phyloP scores from a whole-genome alignment of 1,140 invertebrate species.

The Trichonephila clavipes region DNA sequence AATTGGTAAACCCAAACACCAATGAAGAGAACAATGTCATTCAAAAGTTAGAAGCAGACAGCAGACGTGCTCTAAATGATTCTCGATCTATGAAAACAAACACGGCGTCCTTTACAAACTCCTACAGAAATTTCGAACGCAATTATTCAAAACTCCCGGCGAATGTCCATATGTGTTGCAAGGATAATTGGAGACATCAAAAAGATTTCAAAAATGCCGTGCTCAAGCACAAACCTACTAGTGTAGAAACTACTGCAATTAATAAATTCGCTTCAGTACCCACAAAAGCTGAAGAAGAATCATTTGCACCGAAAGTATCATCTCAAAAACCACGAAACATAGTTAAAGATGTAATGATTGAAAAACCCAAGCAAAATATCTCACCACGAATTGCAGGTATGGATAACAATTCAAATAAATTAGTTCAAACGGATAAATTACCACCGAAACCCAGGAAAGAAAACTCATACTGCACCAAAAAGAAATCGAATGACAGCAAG shows the following conservation, averaged over 20 bases:
- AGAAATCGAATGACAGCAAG: slow-evolving; percentile 55
- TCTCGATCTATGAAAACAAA: slow-evolving; percentile 5
- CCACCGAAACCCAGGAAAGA: slow-evolving; percentile 45
- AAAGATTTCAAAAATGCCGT: slow-evolving; percentile 38
- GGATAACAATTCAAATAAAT: slow-evolving; percentile 62
- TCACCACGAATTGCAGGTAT: background rate
- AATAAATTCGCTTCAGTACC: slow-evolving; percentile 12
- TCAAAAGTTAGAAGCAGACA: slow-evolving; percentile 23
- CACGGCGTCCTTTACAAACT: slow-evolving; percentile 8
- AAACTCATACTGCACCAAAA: slow-evolving; percentile 10
- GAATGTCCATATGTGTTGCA: slow-evolving; percentile 71
- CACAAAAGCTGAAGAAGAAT: background rate
- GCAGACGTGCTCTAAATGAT: background rate
- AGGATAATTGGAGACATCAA: slow-evolving; percentile 69
- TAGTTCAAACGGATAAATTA: slow-evolving; percentile 46
- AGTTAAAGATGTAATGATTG: slow-evolving; percentile 13
- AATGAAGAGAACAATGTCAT: slow-evolving; percentile 39
- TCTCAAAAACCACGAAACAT: slow-evolving; percentile 42
- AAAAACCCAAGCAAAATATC: slow-evolving; percentile 52
- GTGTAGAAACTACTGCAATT: background rate
- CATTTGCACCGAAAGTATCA: background rate
- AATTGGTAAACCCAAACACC: slow-evolving; percentile 63
- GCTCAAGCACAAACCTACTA: slow-evolving; percentile 32
- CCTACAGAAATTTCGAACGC: slow-evolving; percentile 63
- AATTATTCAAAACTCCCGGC: slow-evolving; percentile 70